Base-by-base conservation (phyloP, 2,113 vertebrate genomes). In the Dryoscopus gambensis region DNA sequence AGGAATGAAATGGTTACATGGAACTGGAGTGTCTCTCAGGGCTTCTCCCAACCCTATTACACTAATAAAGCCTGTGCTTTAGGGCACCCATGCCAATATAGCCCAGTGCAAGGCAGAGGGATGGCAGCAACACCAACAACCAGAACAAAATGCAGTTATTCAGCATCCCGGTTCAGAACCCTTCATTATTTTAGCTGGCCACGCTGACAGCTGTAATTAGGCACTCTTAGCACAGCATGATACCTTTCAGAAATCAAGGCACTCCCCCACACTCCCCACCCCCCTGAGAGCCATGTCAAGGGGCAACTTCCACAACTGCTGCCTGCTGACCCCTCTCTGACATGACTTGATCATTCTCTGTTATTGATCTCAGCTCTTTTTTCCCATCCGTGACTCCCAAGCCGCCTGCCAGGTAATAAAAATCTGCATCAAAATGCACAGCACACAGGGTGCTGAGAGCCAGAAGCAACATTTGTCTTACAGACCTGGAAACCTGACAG, bases 341-440 rank as follows among this genome's bases (percentile, higher is more conserved):
- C 76, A 53, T 1, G 7, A 67, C 62, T 93, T 90, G 89, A 90
- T 85, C 55, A 55, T 80, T 87, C 65, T 33, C 56, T 1, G 1
- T 50, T 86, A 90, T 70, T 92, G 79, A 94, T 93, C 82, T 92
- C 57, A 19, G 76, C 28, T 63, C 46, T 70, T 94, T 89, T 87
- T 83, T 88, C 27, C 75, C 46, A 63, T 22, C 47, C 1, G 0
- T 49, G 42, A 28, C 59, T 95, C 84, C 73, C 80, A 74, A 65
- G 47, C 80, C 81, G 80, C 90, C 70, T 94, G 81, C 65, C 63
- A 83, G 73, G 88, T 87, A 95, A 96, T 91, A 94, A 94, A 96
- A 97, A 74, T 84, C 95, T 85, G 80, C 85, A 95, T 95, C 84
- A 75, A 83, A 90, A 97, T 95, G 92, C 85, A 88, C 13, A 59